These are phyloP conservation scores for Taeniopygia guttata DNA, from an alignment of 2,797 vertebrate genomes.

Conservation along the genomic window DNA sequence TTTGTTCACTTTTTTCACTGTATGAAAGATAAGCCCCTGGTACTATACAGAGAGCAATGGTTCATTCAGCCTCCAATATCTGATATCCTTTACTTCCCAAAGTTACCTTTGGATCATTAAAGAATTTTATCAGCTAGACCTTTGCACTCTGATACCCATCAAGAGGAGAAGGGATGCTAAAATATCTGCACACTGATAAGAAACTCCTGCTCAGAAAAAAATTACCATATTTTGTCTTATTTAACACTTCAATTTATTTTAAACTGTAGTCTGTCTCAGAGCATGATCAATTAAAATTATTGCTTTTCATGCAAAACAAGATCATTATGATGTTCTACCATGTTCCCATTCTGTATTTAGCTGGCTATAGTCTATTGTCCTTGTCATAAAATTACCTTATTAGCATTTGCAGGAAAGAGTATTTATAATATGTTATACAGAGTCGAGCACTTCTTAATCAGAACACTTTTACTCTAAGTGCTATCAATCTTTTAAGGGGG, in stretches of 20 bases:
- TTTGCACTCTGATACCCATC: slow-evolving; percentile 86
- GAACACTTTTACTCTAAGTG: background rate
- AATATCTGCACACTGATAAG: slow-evolving; percentile 78
- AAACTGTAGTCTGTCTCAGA: background rate
- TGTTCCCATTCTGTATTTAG: background rate
- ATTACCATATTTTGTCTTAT: slow-evolving; percentile 18
- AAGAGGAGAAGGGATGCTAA: slow-evolving; percentile 73
- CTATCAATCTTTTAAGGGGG: background rate
- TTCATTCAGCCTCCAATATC: slow-evolving; percentile 87
- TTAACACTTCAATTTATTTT: background rate
- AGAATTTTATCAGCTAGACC: slow-evolving; percentile 89
- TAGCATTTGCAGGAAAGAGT: background rate
- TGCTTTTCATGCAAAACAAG: slow-evolving; percentile 18
- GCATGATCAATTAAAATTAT: background rate
- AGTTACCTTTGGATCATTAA: slow-evolving; percentile 92
- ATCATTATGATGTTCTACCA: background rate
- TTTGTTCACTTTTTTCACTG: slow-evolving; percentile 81
- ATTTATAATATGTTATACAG: background rate
- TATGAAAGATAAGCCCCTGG: slow-evolving; percentile 81
- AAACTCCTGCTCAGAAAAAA: slow-evolving; percentile 47
- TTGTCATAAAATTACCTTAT: background rate
- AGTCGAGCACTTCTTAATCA: background rate
- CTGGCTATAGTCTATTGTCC: background rate
- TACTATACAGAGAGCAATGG: slow-evolving; percentile 84
- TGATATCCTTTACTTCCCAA: slow-evolving; percentile 86